Base-by-base conservation (phyloP, 2,113 vertebrate genomes). In the Hemiscyllium ocellatum region DNA sequence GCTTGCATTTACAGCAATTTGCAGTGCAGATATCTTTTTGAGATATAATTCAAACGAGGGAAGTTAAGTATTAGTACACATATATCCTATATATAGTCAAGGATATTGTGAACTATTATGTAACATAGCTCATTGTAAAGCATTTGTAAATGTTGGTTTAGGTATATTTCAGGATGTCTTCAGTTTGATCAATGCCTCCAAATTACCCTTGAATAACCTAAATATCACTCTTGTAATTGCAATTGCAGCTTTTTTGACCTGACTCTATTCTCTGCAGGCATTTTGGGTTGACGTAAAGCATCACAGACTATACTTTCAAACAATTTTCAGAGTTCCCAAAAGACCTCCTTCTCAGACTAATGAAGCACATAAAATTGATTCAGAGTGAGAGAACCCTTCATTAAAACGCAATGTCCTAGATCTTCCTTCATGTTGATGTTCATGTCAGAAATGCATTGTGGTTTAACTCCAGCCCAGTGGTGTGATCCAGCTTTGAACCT, bases 351-450 rank as follows among this genome's bases (percentile, higher is more conserved):
- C 56, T 65, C 89, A 65, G 56, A 91, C 89, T 91, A 91, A 91
- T 91, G 89, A 91, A 61, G 61, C 89, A 91, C 56, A 20, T 91
- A 65, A 91, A 56, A 91, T 37, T 65, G 89, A 65, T 91, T 91
- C 89, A 91, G 56, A n/a, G 37, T 61, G 33, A 91, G 56, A 65
- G 61, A 91, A 20, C 56, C 29, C 65, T n/a, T 90, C n/a, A 12
- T 61, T 90, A 56, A 90, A 90, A 90, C 17, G 61, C 52, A 7
- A 26, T 90, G 87, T 65, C 87, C 52, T 90, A 90, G 52, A 65
- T 90, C 65, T 90, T 90, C 29, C 52, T 61, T 91, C 89, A 91
- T n/a, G 56, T 37, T 37, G 56, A 91, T 33, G 89, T 91, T 91
- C 33, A 1, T 66, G 29, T 52, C 89, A 66, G 89, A 91, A 91